A percentile compares a stretch with the other conserved stretches of the same genome.
phyloP scores from a whole-genome alignment of 2,113 vertebrate species.

The Gymnocephalus cernua region DNA sequence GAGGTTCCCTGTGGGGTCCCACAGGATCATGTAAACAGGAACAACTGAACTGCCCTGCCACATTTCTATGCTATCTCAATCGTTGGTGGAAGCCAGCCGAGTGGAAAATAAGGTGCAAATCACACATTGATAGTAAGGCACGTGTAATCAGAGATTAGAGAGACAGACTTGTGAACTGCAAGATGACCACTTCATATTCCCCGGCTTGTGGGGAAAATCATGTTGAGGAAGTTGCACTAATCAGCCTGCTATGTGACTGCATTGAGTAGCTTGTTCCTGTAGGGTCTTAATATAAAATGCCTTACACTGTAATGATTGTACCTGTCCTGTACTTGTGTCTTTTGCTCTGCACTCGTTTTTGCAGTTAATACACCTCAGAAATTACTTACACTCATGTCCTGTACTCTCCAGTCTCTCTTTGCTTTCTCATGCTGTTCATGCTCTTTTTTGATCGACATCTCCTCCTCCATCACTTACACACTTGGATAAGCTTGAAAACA shows the following conservation, averaged over 20 bases:
- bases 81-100: neutral
- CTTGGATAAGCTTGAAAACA: constrained; percentile 52
- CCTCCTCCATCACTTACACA: constrained; percentile 37
- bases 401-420: constrained; percentile 18
- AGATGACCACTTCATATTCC: neutral
- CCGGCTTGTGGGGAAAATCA: neutral
- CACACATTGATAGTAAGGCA: constrained; percentile 7
- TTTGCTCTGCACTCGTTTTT: constrained; percentile 25
- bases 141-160: constrained; percentile 42
- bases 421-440: constrained; percentile 27
- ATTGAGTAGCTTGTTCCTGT: constrained; percentile 2
- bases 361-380: constrained; percentile 30
- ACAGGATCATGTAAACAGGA: constrained; percentile 16
- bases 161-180: constrained; percentile 8
- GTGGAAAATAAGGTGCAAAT: constrained; percentile 26
- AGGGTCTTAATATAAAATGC: neutral
- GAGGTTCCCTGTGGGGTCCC: constrained; percentile 5
- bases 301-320: neutral
- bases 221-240: neutral
- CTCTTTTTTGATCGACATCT: constrained; percentile 49
- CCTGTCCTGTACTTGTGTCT: neutral
- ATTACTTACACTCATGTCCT: neutral
- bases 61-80: constrained; percentile 42
- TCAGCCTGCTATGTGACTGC: neutral
- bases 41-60: constrained; percentile 26